Base-by-base conservation (phyloP, 2,888 invertebrate genomes). In the Smittia aterrima region DNA sequence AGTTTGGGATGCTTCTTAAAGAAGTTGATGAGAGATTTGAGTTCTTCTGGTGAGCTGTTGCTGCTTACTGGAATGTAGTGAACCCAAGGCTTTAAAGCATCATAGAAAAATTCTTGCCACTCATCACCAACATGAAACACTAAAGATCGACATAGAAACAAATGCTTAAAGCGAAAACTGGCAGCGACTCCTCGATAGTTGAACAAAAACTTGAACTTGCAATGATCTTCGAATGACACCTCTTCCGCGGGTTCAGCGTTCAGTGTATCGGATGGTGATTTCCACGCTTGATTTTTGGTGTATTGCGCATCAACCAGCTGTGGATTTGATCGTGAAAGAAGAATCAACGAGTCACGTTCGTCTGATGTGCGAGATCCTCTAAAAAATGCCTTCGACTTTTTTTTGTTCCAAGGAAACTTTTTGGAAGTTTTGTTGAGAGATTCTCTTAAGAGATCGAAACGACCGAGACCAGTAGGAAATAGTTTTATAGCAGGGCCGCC, bases 231-330 rank as follows among this genome's bases (percentile, higher is more conserved):
- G 77, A 98, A 89, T 0, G 92, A 87, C 0, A 95, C 90, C 84
- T 97, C 97, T 74, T 86, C 79, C 0, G 96, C 97, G 67, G 98
- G 93, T 24, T 90, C 86, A 13, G 87, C 89, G 79, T 92, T 86
- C 9, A 98, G 85, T 0, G 97, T 98, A 79, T 98, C 98, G 89
- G 95, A 89, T 77, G 92, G 90, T 3, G 96, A 96, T 83, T 94
- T 97, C 97, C 97, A 98, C 0, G 97, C 98, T 84, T 98, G 98
- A 83, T 98, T 98, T 83, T 96, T 98, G 0, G 98, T 98, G 80
- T 97, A 98, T 77, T 91, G 89, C 0, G 98, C 98, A 85, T 98
- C 93, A 0, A 93, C 91, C 20, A 98, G 83, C 1, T 92, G 85
- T 0, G 94, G 91, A 24, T 86, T 81, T 74, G 86, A 86, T 75